These are phyloP conservation scores for Schrankia costaestrigalis DNA, from an alignment of 2,888 invertebrate species.

Conservation along the genomic window DNA sequence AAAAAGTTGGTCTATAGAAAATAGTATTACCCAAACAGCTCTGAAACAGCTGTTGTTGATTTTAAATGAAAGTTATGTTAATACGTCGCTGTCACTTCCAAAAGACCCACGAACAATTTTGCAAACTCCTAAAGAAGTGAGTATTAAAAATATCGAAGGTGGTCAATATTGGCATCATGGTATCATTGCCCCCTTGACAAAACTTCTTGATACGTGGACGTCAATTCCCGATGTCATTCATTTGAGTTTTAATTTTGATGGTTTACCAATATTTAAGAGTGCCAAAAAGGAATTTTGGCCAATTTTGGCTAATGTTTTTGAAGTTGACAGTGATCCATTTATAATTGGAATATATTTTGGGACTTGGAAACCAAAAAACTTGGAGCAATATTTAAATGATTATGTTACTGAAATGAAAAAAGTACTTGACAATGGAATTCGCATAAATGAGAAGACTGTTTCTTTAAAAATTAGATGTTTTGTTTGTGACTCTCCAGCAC, in stretches of 20 bases:
- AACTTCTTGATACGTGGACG: conserved; percentile 1
- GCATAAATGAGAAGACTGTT: conserved; percentile 1
- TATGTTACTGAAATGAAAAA: conserved; percentile 6
- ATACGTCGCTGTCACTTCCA: conserved; percentile 6
- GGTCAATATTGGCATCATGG: conserved; percentile 27
- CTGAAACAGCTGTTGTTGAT: neutral
- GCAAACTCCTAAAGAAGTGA: conserved; percentile 7
- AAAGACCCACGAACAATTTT: conserved; percentile 11
- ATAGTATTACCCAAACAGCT: neutral
- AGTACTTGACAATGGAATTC: conserved; percentile 9
- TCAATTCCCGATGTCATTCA: conserved; percentile 1
- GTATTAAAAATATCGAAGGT: conserved; percentile 11
- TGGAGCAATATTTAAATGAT: conserved; percentile 10
- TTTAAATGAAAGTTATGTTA: neutral
- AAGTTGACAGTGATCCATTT: conserved; percentile 9
- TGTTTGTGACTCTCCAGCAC: conserved; percentile 12
- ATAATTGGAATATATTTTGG: conserved; percentile 21
- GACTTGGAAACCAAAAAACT: conserved; percentile 15
- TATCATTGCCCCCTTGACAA: conserved; percentile 7
- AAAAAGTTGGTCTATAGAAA: neutral
- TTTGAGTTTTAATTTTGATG: conserved; percentile 21
- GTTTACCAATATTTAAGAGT: conserved; percentile 23
- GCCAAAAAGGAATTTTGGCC: too few species aligned
- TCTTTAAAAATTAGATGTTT: conserved; percentile 11
- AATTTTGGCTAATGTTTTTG: conserved; percentile 15